These are phyloP conservation scores for Zhengitettix transpicula DNA, from an alignment of 2,888 invertebrate genomes.

Conservation along the genomic window DNA sequence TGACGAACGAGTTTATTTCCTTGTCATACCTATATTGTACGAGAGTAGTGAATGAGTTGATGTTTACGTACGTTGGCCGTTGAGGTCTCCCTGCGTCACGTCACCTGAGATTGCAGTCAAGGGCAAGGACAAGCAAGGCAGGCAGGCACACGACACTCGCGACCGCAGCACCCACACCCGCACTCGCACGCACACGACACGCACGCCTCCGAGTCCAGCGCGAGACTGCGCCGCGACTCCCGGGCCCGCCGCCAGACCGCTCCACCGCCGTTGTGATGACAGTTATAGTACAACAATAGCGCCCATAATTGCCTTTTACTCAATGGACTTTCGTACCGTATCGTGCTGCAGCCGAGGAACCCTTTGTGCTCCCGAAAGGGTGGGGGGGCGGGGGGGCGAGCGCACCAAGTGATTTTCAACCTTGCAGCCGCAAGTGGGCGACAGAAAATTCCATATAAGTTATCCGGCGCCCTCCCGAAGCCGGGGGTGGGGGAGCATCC, in stretches of 20 bases:
- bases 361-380: background rate
- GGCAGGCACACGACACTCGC: background rate
- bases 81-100: too few species aligned
- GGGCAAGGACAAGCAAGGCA: too few species aligned
- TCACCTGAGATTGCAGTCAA: too few species aligned
- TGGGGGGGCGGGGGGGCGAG: background rate
- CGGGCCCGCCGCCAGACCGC: background rate
- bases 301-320: constrained; percentile 13
- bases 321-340: constrained; percentile 11
- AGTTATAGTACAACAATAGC: constrained; percentile 12
- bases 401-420: background rate
- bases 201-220: background rate
- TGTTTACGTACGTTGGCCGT: too few species aligned
- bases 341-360: background rate
- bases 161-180: background rate
- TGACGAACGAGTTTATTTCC: too few species aligned
- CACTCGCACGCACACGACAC: background rate
- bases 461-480: constrained; percentile 1
- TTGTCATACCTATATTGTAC: too few species aligned
- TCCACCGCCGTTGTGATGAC: constrained; percentile 6
- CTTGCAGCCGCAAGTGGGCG: background rate
- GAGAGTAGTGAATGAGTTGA: too few species aligned
- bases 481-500: background rate
- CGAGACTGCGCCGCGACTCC: too few species aligned
- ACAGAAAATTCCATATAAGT: constrained; percentile 9